Percentiles rank a stretch among this genome's conserved stretches.
Conservation (phyloP, 53 echinoderm and acorn worm species). For the Crossaster papposus region DNA sequence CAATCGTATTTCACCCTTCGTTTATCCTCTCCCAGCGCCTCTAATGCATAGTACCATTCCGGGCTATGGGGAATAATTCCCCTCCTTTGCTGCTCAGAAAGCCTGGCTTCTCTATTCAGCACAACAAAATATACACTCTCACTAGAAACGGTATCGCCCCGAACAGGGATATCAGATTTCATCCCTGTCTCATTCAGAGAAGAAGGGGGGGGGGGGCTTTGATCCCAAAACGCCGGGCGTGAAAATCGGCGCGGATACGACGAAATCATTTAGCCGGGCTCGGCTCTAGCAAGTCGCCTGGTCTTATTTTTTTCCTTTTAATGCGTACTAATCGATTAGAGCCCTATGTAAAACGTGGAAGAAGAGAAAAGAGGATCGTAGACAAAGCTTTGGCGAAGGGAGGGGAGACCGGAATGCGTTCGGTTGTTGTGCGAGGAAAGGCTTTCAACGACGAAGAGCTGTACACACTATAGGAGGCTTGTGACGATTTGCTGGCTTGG, state of each 20-base stretch:
- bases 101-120: neutral
- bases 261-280: slow-evolving; percentile 38
- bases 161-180: slow-evolving; percentile 56
- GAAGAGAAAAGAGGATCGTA: neutral
- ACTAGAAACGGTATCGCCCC: slow-evolving; percentile 42
- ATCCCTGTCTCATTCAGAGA: slow-evolving; percentile 23
- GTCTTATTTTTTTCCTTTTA: neutral
- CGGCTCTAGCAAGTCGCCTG: slow-evolving; percentile 11
- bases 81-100: neutral
- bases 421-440: neutral
- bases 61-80: slow-evolving; percentile 30
- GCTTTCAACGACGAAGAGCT: neutral
- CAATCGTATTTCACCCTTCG: slow-evolving; percentile 51
- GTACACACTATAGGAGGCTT: neutral
- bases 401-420: neutral
- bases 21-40: slow-evolving; percentile 41
- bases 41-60: slow-evolving; percentile 15
- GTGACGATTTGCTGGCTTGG: slow-evolving; percentile 3
- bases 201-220: slow-evolving; percentile 13
- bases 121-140: no score
- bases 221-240: slow-evolving; percentile 26
- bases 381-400: neutral
- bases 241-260: slow-evolving; percentile 20
- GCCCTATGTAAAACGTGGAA: slow-evolving; percentile 16
- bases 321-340: slow-evolving; percentile 49